Conservation (phyloP, 2,888 invertebrate genomes). For the Cryptocephalus moraei region DNA sequence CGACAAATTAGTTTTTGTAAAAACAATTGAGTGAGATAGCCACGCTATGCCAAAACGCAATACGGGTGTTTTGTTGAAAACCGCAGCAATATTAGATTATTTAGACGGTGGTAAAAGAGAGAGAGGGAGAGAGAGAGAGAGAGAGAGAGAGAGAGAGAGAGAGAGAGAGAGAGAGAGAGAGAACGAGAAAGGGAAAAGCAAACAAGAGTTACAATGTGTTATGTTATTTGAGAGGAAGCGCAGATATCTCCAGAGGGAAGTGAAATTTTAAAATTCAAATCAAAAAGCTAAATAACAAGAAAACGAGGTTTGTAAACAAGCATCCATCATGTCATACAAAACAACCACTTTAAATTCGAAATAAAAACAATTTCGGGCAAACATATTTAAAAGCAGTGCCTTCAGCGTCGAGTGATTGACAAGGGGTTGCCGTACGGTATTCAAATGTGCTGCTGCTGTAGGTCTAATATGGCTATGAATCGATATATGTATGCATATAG, state of each 20-base stretch:
- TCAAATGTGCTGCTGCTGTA: constrained; percentile 29
- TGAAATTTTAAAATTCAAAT: constrained; percentile 33
- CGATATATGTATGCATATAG: constrained; percentile 30
- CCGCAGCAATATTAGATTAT: constrained; percentile 1
- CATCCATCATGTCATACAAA: constrained; percentile 37
- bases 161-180: no score
- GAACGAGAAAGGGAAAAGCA: constrained; percentile 11
- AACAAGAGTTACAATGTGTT: constrained; percentile 11
- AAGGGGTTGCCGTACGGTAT: constrained; percentile 31
- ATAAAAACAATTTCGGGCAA: constrained; percentile 40
- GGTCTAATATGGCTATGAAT: constrained; percentile 32
- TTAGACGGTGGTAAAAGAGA: constrained; percentile 5
- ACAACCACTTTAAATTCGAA: constrained; percentile 39
- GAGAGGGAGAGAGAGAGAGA: no score
- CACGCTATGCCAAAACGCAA: no score
- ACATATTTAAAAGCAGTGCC: constrained; percentile 39
- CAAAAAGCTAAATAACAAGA: constrained; percentile 36
- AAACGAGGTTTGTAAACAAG: constrained; percentile 34
- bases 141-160: no score
- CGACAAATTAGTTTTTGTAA: no score
- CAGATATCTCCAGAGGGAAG: constrained; percentile 14
- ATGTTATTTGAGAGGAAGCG: constrained; percentile 12
- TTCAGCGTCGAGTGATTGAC: constrained; percentile 36
- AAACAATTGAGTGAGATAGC: no score
- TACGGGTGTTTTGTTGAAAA: no score